A percentile compares a stretch with the other conserved stretches of the same genome.
Evolutionary conservation across 2,797 vertebrate genomes (phyloP).

Genomic region (Cygnus olor): DNA sequence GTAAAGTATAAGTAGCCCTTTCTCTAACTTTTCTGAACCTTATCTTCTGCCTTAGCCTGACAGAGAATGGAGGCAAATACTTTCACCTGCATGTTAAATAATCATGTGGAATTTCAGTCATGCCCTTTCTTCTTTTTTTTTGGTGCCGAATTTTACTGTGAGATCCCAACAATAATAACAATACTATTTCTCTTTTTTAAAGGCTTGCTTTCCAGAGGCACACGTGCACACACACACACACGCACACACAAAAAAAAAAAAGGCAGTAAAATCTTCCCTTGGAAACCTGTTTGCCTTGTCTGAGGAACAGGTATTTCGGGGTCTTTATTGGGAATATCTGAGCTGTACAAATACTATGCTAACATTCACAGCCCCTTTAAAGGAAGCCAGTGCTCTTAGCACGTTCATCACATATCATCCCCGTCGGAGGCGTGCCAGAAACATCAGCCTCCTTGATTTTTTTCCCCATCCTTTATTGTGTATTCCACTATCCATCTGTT

Average conservation of each 20-base stretch:
- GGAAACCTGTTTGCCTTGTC: constrained; percentile 28
- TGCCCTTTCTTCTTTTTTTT: constrained; percentile 1
- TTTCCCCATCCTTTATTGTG: background rate
- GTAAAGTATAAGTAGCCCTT: constrained; percentile 2
- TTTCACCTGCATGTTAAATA: background rate
- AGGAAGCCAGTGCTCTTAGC: background rate
- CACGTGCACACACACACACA: too few species aligned
- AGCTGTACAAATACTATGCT: background rate
- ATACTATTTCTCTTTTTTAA: background rate
- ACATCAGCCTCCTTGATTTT: background rate
- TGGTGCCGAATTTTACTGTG: background rate
- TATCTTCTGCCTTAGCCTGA: background rate
- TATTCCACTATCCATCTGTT: background rate
- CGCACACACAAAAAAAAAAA: too few species aligned
- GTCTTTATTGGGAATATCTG: background rate
- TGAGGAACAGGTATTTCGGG: constrained; percentile 45
- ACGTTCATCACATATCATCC: background rate
- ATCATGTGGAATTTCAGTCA: background rate
- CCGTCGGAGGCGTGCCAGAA: background rate
- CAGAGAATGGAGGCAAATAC: background rate
- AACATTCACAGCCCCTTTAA: background rate
- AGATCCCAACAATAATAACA: background rate
- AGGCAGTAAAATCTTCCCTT: background rate
- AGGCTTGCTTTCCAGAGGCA: background rate
- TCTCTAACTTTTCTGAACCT: background rate